Evolutionary conservation across 2,888 invertebrate genomes (phyloP), one percentile per base, ranked within the genome.

Genomic region (Eupeodes luniger): DNA sequence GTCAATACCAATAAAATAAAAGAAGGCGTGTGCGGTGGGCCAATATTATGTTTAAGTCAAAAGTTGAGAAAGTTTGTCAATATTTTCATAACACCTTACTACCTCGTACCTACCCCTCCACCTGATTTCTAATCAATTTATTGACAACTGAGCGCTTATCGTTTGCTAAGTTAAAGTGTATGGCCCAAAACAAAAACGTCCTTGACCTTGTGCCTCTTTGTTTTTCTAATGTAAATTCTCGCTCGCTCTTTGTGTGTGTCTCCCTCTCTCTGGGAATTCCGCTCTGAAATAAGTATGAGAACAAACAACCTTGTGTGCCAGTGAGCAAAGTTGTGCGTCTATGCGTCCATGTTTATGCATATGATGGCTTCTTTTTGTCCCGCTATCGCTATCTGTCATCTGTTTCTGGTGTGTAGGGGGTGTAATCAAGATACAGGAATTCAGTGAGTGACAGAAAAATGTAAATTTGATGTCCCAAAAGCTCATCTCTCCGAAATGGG

Each of bases 171-270:
- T 61, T 44, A n/a, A n/a, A n/a, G n/a, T n/a, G n/a, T 67, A 53
- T 61, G 59, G 40, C 64, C 70, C 85, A 80, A 85, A 85, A 85
- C 85, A 85, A 55, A 59, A 85, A 85, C 81, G 85, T 85, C 85
- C 85, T 85, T 85, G 85, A 85, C 85, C 81, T 81, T 85, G 82
- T 78, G 57, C 9, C 61, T 78, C 51, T 44, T 14, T 47, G 19
- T 47, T 16, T 9, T 49, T 69, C 62, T 62, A 64, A 57, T 85
- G 59, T 76, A 67, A 66, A 19, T 81, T 64, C 11, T 64, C 55
- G 19, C 19, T 69, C 49, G 64, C 27, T 83, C 36, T 66, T 47
- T 47, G 57, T 67, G 19, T 27, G 69, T 40, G 6, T 40, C 40
- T 72, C 27, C 78, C 36, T 66, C 59, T 47, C 72, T 67, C 40